phyloP scores from a whole-genome alignment of 2,113 vertebrate genomes.

The Ictidomys tridecemlineatus region DNA sequence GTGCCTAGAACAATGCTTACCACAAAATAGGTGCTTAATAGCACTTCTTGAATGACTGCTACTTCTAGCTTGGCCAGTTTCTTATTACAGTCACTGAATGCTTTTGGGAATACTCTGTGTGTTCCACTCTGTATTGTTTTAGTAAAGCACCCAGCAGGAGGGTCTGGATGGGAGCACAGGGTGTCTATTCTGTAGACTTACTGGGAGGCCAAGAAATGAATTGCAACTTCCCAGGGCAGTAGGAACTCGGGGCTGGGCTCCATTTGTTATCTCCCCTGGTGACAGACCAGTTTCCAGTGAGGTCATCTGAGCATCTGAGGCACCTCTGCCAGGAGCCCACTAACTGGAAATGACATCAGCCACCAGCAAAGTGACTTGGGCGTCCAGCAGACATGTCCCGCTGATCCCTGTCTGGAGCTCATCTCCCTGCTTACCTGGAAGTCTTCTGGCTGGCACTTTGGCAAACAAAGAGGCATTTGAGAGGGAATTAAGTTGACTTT shows the following conservation, averaged over 20 bases:
- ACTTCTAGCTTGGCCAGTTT: not conserved
- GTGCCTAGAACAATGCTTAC: not conserved
- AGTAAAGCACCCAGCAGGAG: not conserved
- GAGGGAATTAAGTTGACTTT: conserved; percentile 83
- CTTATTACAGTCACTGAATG: not conserved
- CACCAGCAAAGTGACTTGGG: conserved; percentile 79
- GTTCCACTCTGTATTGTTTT: conserved; percentile 12
- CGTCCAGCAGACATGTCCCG: conserved; percentile 67
- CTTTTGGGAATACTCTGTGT: not conserved
- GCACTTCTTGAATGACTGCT: not conserved
- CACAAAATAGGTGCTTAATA: not conserved
- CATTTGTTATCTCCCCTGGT: conserved; percentile 77
- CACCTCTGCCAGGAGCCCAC: conserved; percentile 70
- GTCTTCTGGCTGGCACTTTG: conserved; percentile 82
- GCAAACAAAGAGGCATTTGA: conserved; percentile 85
- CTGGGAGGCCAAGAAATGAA: conserved; percentile 59
- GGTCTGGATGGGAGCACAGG: not conserved
- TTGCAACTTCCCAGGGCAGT: conserved; percentile 68
- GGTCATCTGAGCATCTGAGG: conserved; percentile 80
- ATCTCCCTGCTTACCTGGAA: conserved; percentile 83
- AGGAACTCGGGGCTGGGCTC: conserved; percentile 50
- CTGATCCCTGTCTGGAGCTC: conserved; percentile 81
- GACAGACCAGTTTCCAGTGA: conserved; percentile 75
- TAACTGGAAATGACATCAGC: conserved; percentile 84
- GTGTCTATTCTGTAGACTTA: not conserved